Evolutionary conservation across 2,797 vertebrate genomes (phyloP).

Genomic region (Heteromormyrus szaboi): DNA sequence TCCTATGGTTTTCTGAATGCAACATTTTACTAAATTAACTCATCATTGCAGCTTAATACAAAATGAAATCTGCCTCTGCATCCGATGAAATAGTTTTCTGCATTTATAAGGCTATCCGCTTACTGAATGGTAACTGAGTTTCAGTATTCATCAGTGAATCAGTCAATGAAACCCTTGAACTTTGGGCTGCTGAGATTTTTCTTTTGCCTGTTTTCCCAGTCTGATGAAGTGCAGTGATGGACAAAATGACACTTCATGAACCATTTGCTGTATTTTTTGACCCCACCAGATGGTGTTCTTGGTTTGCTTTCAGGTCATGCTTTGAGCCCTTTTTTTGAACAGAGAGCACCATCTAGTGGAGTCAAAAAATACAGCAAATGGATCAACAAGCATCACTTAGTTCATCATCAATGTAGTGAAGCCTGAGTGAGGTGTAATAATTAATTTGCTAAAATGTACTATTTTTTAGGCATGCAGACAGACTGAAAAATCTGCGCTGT

Average conservation of each 20-base stretch:
- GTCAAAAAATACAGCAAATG: neutral
- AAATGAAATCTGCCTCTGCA: neutral
- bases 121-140: neutral
- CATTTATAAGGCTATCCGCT: neutral
- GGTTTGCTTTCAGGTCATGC: neutral
- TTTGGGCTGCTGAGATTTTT: neutral
- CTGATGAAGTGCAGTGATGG: neutral
- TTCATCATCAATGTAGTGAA: neutral
- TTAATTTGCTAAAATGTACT: neutral
- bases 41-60: neutral
- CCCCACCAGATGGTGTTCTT: neutral
- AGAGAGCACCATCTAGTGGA: neutral
- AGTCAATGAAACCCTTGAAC: neutral
- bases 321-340: neutral
- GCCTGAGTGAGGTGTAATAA: neutral
- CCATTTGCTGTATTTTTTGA: neutral
- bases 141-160: neutral
- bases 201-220: neutral
- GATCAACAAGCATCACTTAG: neutral
- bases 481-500: neutral
- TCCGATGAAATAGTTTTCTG: neutral
- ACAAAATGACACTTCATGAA: neutral
- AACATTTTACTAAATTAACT: neutral
- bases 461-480: neutral
- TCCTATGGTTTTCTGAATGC: neutral